Percentiles rank a stretch among this genome's conserved stretches.
Conservation (phyloP, 2,888 invertebrate genomes). For the Drosophila maculinotata region DNA sequence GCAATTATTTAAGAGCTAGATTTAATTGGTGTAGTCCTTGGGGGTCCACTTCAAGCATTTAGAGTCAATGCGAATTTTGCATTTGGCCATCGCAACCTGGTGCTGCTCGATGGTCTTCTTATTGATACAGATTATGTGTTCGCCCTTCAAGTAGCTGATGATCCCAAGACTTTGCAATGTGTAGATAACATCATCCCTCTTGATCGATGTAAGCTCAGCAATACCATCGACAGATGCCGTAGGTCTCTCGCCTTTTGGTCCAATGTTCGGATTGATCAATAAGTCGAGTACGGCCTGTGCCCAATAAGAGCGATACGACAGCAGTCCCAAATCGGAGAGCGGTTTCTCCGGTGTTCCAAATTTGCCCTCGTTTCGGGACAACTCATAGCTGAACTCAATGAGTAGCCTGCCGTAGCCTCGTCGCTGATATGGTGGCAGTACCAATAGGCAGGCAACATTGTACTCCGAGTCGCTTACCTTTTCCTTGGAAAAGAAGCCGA, state of each 20-base stretch:
- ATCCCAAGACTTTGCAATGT: conserved; percentile 98
- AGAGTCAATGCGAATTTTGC: conserved; percentile 95
- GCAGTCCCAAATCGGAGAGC: conserved; percentile 96
- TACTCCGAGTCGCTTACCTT: conserved; percentile 99
- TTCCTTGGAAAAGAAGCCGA: conserved; percentile 99
- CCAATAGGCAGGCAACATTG: conserved; percentile 97
- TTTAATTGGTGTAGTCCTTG: conserved; percentile 97
- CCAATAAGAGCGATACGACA: conserved; percentile 99
- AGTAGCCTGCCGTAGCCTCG: conserved; percentile 99
- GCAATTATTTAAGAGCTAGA: background rate
- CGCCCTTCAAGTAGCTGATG: conserved; percentile 99
- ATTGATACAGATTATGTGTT: conserved; percentile 97
- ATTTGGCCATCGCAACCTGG: conserved; percentile 93
- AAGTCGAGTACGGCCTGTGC: conserved; percentile 98
- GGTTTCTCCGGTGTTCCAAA: conserved; percentile 99
- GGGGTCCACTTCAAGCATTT: conserved; percentile 99
- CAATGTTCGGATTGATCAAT: conserved; percentile 92
- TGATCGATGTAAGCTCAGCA: conserved; percentile 98
- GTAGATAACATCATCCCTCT: conserved; percentile 99
- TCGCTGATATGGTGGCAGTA: conserved; percentile 98
- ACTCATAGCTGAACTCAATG: conserved; percentile 99
- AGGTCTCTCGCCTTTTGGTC: conserved; percentile 94
- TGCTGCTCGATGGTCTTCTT: conserved; percentile 94
- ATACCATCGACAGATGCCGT: conserved; percentile 98
- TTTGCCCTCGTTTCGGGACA: conserved; percentile 98